phyloP scores from a whole-genome alignment of 2,797 vertebrate genomes.

The Eulemur rubriventer region DNA sequence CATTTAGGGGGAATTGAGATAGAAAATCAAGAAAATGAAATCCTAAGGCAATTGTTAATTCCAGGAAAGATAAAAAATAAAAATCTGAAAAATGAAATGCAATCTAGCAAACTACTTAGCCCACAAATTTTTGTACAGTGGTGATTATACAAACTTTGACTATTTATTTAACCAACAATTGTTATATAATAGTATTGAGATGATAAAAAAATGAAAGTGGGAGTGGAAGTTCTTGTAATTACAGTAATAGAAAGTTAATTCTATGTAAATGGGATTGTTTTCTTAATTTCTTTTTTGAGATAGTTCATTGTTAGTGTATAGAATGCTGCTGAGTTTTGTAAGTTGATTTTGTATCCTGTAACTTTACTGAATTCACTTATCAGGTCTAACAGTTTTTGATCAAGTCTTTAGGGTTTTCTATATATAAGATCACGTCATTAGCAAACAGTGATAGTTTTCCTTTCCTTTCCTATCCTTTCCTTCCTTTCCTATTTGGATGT shows the following conservation, averaged over 20 bases:
- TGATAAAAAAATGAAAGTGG: not conserved
- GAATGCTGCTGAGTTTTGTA: not conserved
- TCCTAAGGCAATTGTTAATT: not conserved
- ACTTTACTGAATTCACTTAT: not conserved
- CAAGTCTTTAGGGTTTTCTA: not conserved
- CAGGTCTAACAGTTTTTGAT: not conserved
- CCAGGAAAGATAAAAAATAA: not conserved
- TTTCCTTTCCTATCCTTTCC: not conserved
- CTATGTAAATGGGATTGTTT: not conserved
- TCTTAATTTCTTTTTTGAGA: not conserved
- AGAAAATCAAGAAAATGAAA: not conserved
- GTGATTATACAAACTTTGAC: not conserved
- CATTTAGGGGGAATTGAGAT: not conserved
- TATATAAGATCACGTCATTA: not conserved
- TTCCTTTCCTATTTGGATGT: not conserved
- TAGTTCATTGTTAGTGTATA: not conserved
- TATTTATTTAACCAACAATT: not conserved
- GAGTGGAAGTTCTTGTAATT: not conserved
- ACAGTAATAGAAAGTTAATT: not conserved
- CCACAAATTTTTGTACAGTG: not conserved
- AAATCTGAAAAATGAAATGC: not conserved
- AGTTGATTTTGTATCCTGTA: not conserved
- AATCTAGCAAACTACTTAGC: not conserved
- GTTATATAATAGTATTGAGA: not conserved
- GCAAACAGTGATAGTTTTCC: not conserved